Conservation (phyloP, 2,113 vertebrate species). For the Pteruthius melanotis region DNA sequence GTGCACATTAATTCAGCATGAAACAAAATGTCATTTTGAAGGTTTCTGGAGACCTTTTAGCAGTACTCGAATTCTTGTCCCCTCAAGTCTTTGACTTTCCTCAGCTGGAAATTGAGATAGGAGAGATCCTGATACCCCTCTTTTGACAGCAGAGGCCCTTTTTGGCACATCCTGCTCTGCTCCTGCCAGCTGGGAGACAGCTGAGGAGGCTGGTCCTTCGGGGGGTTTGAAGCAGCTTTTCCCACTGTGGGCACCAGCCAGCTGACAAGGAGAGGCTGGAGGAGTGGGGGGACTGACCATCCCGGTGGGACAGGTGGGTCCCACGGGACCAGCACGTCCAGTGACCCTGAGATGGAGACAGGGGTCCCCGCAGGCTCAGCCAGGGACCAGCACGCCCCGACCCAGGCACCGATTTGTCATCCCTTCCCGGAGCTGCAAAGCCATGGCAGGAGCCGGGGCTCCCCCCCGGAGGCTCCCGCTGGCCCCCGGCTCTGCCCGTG, state of each 20-base stretch:
- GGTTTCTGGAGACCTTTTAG: not conserved
- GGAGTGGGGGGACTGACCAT: not conserved
- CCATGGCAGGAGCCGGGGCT: rapidly evolving
- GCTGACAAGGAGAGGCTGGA: not conserved
- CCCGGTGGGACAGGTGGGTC: rapidly evolving
- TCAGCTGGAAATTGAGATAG: not conserved
- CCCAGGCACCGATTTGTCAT: rapidly evolving
- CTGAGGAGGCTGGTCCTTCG: not conserved
- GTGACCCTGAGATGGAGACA: not conserved
- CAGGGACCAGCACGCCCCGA: not conserved
- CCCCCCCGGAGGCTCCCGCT: not conserved
- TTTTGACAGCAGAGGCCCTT: not conserved
- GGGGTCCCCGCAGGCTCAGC: not conserved
- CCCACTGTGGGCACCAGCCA: not conserved
- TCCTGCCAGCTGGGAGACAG: not conserved
- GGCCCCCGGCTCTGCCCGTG: not conserved
- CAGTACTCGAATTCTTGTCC: not conserved
- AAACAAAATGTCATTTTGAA: not conserved
- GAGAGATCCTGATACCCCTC: not conserved
- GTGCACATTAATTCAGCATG: not conserved
- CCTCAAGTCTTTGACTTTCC: not conserved
- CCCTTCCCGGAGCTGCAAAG: not conserved
- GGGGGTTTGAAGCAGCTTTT: not conserved
- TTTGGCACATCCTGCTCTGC: not conserved
- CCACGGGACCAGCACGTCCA: not conserved